Evolutionary conservation across 1,140 invertebrate genomes (phyloP).

Genomic region (Micrasema longulum): DNA sequence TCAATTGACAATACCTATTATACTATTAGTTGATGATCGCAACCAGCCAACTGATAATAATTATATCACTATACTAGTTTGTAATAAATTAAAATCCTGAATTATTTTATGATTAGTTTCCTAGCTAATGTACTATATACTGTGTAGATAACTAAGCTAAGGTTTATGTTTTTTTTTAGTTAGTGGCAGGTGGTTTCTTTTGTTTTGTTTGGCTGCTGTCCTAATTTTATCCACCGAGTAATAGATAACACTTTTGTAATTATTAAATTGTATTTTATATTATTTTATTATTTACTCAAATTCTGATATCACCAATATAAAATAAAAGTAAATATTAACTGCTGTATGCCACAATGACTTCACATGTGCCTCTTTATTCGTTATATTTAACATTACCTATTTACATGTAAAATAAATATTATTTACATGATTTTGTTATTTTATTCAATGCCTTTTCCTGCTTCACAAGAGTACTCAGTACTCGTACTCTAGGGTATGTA

Average conservation of each 20-base stretch:
- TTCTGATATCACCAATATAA: constrained; percentile 22
- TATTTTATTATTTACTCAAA: constrained; percentile 2
- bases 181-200: constrained; percentile 21
- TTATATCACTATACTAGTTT: not conserved
- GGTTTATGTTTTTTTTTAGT: constrained; percentile 13
- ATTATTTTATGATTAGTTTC: not conserved
- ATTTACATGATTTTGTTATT: constrained; percentile 41
- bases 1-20: not conserved
- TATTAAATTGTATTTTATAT: constrained; percentile 3
- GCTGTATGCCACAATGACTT: constrained; percentile 44
- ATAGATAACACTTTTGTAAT: constrained; percentile 20
- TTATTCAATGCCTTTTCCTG: constrained; percentile 14
- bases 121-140: constrained; percentile 14
- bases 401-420: constrained; percentile 47
- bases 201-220: constrained; percentile 21
- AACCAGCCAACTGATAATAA: constrained; percentile 6
- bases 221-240: constrained; percentile 10
- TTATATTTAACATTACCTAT: constrained; percentile 23
- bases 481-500: not conserved
- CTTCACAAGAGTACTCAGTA: no score
- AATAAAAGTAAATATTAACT: constrained; percentile 7
- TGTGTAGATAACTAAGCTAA: constrained; percentile 19
- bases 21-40: not conserved
- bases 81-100: constrained; percentile 22
- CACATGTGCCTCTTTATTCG: constrained; percentile 54